Evolutionary conservation across 2,113 vertebrate species (phyloP).

Genomic region (Ochotona curzoniae): DNA sequence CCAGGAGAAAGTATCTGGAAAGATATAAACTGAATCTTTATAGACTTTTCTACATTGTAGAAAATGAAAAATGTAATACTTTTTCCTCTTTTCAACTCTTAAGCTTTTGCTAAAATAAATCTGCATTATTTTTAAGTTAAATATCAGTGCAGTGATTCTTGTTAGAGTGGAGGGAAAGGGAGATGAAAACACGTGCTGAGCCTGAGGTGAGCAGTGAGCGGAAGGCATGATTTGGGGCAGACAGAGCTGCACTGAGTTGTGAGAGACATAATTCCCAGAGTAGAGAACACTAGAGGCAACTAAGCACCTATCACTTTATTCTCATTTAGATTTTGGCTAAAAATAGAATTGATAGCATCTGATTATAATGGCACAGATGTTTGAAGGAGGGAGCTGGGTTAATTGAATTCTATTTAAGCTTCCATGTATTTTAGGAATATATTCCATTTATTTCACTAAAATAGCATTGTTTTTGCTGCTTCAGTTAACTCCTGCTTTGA

Average conservation of each 20-base stretch:
- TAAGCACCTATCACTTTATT: slow-evolving; percentile 1
- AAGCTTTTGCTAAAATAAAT: slow-evolving; percentile 23
- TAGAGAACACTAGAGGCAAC: not conserved
- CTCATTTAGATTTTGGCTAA: slow-evolving; percentile 50
- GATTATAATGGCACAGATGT: not conserved
- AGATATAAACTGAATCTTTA: not conserved
- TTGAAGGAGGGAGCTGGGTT: not conserved
- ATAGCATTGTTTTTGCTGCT: not conserved
- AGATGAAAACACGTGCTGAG: not conserved
- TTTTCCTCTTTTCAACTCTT: not conserved
- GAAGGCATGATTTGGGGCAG: not conserved
- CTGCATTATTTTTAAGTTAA: not conserved
- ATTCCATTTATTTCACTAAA: not conserved
- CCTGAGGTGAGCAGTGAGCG: not conserved
- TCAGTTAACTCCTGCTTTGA: not conserved
- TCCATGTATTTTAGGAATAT: not conserved
- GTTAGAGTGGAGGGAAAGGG: not conserved
- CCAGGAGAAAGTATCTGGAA: not conserved
- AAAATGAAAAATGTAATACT: not conserved
- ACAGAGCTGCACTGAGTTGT: not conserved
- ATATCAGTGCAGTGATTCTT: not conserved
- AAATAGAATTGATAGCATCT: slow-evolving; percentile 20
- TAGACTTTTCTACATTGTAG: not conserved
- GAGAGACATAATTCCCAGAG: not conserved
- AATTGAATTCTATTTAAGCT: slow-evolving; percentile 8